Percentiles rank a stretch among this genome's conserved stretches.
Evolutionary conservation across 2,797 vertebrate species (phyloP).

Genomic region (Merluccius polli): DNA sequence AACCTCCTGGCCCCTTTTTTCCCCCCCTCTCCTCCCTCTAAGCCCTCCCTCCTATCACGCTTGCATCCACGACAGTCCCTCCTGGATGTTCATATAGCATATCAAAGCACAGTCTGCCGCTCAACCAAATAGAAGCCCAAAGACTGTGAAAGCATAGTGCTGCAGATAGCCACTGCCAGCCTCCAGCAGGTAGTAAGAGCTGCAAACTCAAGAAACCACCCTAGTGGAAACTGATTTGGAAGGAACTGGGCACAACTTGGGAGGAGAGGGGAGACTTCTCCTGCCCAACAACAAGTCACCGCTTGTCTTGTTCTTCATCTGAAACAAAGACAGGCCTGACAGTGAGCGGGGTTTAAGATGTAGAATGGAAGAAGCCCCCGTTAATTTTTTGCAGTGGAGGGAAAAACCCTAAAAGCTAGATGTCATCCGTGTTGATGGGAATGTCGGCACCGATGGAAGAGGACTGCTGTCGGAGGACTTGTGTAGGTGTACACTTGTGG

Average conservation of each 20-base stretch:
- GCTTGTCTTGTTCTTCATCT: background rate
- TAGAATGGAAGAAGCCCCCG: no score
- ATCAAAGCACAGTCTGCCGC: background rate
- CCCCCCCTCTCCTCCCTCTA: background rate
- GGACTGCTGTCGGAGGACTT: conserved; percentile 35
- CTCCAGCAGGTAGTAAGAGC: background rate
- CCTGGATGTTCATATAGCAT: background rate
- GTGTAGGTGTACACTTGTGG: conserved; percentile 44
- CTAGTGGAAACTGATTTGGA: background rate
- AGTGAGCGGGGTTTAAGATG: background rate
- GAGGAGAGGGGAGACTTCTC: background rate
- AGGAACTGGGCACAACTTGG: conserved; percentile 45
- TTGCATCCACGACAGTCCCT: background rate
- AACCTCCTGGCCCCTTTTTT: background rate
- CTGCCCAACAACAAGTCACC: conserved; percentile 10
- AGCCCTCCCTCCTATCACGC: background rate
- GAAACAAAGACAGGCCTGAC: background rate
- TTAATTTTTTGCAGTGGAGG: background rate
- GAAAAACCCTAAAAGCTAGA: background rate
- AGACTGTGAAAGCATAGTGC: background rate
- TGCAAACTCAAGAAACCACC: background rate
- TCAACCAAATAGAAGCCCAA: background rate
- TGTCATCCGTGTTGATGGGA: background rate
- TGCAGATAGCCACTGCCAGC: no score
- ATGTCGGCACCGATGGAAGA: background rate